Percentiles rank a stretch among this genome's conserved stretches.
Conservation (phyloP, 2,113 vertebrate genomes). For the Thymallus thymallus region DNA sequence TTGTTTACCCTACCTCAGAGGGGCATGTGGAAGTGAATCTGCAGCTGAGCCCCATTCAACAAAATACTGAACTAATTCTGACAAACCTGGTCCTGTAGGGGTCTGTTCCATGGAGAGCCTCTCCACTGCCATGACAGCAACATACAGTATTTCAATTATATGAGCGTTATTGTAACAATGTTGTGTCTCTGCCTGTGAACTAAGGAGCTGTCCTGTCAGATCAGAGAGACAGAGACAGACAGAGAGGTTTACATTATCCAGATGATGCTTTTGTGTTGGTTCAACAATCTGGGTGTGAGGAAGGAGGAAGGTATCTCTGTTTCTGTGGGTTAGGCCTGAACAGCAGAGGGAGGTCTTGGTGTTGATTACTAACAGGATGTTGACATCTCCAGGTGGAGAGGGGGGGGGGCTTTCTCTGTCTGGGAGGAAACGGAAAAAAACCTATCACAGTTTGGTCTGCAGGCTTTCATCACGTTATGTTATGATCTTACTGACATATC, state of each 20-base stretch:
- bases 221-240: not conserved
- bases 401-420: conserved; percentile 4
- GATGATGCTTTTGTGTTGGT: not conserved
- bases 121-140: not conserved
- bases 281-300: not conserved
- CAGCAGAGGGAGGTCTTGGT: conserved; percentile 20
- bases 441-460: not conserved
- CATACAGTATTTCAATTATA: conserved; percentile 29
- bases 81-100: too few relatives aligned
- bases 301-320: conserved; percentile 4
- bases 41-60: conserved; percentile 35
- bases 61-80: not conserved
- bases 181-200: conserved; percentile 7
- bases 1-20: conserved; percentile 14
- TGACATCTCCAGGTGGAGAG: conserved; percentile 24
- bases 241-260: not conserved
- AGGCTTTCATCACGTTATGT: conserved; percentile 16
- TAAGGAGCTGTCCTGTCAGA: not conserved
- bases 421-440: conserved; percentile 6
- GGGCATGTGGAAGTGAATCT: conserved; percentile 4
- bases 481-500: not conserved
- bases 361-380: conserved; percentile 57
- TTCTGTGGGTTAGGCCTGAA: conserved; percentile 8
- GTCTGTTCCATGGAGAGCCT: conserved; percentile 37
- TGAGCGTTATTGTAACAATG: not conserved